These are phyloP conservation scores for Ophiothrix spiculata DNA, from an alignment of 35 echinoderm and acorn worm species.

Conservation along the genomic window DNA sequence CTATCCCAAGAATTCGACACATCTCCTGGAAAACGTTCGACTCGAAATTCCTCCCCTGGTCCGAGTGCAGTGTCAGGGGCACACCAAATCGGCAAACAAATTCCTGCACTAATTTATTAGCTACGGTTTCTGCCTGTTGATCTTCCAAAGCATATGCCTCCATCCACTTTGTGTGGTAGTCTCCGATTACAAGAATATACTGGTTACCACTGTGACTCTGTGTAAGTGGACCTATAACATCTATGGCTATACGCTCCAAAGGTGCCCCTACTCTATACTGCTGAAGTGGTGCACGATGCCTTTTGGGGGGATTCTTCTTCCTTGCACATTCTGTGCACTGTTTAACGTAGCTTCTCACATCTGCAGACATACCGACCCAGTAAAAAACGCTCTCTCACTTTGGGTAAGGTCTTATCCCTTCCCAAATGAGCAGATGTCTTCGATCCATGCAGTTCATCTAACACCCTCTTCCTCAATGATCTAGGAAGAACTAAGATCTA, in stretches of 20 bases:
- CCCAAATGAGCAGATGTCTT: no score
- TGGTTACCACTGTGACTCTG: no score
- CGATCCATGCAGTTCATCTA: no score
- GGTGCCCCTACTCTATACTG: no score
- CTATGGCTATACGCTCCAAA: no score
- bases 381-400: not conserved
- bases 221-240: no score
- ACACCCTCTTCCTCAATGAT: not conserved
- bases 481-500: no score
- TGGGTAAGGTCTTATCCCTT: not conserved
- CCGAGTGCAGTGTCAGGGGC: conserved; percentile 40
- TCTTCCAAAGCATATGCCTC: conserved; percentile 25
- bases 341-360: no score
- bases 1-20: conserved; percentile 28
- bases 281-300: no score
- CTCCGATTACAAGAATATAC: conserved; percentile 19
- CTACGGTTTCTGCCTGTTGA: conserved; percentile 39
- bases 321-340: no score
- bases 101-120: conserved; percentile 21
- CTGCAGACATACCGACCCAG: not conserved
- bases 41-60: conserved; percentile 43
- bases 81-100: conserved; percentile 46
- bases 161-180: conserved; percentile 34
- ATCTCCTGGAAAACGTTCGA: conserved; percentile 57
- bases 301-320: no score